A percentile compares a stretch with the other conserved stretches of the same genome.
Evolutionary conservation across 2,797 vertebrate genomes (phyloP).

Genomic region (Cephalopachus bancanus): DNA sequence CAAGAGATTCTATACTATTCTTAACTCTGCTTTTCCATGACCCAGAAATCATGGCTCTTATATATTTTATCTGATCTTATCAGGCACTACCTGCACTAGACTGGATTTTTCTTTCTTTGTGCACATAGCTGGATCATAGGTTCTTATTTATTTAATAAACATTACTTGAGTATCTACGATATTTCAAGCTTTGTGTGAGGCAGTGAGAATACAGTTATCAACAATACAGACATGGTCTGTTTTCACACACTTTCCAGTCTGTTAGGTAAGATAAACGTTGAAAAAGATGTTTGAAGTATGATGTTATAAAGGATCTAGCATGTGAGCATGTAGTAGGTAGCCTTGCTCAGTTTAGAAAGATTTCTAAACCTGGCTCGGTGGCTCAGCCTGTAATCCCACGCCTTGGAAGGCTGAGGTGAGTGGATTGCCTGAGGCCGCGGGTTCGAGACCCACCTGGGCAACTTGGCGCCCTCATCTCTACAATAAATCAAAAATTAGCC

Average conservation of each 20-base stretch:
- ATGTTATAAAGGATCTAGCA: conserved; percentile 6
- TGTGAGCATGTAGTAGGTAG: not conserved
- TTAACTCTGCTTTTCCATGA: not conserved
- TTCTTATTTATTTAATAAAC: conserved; percentile 43
- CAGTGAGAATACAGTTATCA: not conserved
- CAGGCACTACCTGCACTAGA: not conserved
- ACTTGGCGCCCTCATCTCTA: too few species aligned
- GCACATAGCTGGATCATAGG: not conserved
- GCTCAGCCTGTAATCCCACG: too few species aligned
- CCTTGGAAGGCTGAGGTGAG: too few species aligned
- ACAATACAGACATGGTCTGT: not conserved
- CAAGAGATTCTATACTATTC: not conserved
- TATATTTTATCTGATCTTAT: not conserved
- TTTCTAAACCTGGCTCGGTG: not conserved
- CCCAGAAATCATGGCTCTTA: conserved; percentile 40
- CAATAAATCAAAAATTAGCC: too few species aligned
- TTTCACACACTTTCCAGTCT: conserved; percentile 6
- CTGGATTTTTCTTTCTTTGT: not conserved
- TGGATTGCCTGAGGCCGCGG: too few species aligned
- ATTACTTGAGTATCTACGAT: conserved; percentile 1
- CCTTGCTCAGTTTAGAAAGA: conserved; percentile 22
- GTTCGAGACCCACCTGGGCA: too few species aligned
- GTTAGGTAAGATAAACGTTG: not conserved
- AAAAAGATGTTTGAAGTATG: not conserved
- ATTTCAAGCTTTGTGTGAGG: not conserved